Base-by-base conservation (phyloP, 2,113 vertebrate genomes). In the Deroptyus accipitrinus region DNA sequence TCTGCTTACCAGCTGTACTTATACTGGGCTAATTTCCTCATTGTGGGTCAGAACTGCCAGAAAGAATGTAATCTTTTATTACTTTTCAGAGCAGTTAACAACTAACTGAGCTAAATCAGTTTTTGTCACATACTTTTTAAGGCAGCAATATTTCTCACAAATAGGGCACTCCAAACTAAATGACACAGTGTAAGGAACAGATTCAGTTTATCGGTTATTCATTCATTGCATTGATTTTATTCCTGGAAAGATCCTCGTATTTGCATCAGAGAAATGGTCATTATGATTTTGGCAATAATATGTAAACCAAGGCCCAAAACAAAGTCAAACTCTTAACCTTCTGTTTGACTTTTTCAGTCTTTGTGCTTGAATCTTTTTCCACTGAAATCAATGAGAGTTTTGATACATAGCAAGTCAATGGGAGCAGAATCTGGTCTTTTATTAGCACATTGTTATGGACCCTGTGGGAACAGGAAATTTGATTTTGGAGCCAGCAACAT, bases 391-490 rank as follows among this genome's bases (percentile, higher is more conserved):
- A 2, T 72, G 57, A 18, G 48, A 52, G 70, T 84, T 96, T 87
- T 76, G 70, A 39, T 66, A 68, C 3, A 2, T 68, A 82, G 63
- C 39, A 59, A 72, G 48, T 89, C 74, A 73, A 24, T 27, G 39
- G 90, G 46, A 94, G 68, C 52, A 92, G 62, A 78, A 83, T 64
- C 52, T 82, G 57, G 33, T 63, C 41, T 92, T 95, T 96, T 81
- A 64, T 86, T 81, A 70, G 37, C 77, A 86, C 33, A 20, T 52
- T 83, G 33, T 84, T 88, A 67, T 12, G 18, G 67, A 73, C 20
- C 13, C 46, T 79, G 1, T 39, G 35, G 69, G 66, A 90, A 78
- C 66, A 82, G 54, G 59, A 86, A 82, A 85, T 81, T 42, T 30
- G 35, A 42, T 95, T 84, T 85, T 69, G 41, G 64, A 91, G 70